Conservation (phyloP, 2,797 vertebrate species). For the Nasua narica region DNA sequence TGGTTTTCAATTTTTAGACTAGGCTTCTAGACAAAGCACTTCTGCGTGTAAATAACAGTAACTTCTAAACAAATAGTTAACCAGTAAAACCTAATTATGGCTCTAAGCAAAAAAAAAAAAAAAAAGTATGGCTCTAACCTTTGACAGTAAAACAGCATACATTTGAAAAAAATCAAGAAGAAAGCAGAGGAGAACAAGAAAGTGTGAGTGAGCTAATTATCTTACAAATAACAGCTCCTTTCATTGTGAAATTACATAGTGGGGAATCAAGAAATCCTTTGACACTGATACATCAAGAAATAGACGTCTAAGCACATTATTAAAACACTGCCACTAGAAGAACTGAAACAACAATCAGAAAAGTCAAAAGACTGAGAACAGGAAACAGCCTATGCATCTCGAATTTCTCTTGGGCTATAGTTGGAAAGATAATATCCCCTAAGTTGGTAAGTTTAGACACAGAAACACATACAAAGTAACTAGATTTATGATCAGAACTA, state of each 20-base stretch:
- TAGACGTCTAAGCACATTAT: neutral
- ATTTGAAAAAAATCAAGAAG: neutral
- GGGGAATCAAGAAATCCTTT: neutral
- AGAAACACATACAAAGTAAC: neutral
- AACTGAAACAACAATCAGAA: neutral
- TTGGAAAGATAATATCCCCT: neutral
- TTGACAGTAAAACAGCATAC: neutral
- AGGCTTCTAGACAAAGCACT: neutral
- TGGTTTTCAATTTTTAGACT: neutral
- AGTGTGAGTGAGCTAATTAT: neutral
- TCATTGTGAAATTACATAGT: neutral
- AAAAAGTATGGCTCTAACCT: neutral
- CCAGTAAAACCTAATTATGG: neutral
- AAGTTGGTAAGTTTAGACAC: neutral
- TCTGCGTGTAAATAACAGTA: neutral
- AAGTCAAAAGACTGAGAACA: neutral
- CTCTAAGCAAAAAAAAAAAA: neutral
- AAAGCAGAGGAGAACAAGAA: neutral
- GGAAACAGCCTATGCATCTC: neutral
- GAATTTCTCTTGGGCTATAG: neutral
- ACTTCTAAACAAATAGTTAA: neutral
- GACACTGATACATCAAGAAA: neutral
- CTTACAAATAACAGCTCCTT: neutral
- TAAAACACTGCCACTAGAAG: neutral
- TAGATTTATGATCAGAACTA: neutral